Percentiles rank a stretch among this genome's conserved stretches.
phyloP scores from a whole-genome alignment of 2,888 invertebrate species.

The Sericinus montela region DNA sequence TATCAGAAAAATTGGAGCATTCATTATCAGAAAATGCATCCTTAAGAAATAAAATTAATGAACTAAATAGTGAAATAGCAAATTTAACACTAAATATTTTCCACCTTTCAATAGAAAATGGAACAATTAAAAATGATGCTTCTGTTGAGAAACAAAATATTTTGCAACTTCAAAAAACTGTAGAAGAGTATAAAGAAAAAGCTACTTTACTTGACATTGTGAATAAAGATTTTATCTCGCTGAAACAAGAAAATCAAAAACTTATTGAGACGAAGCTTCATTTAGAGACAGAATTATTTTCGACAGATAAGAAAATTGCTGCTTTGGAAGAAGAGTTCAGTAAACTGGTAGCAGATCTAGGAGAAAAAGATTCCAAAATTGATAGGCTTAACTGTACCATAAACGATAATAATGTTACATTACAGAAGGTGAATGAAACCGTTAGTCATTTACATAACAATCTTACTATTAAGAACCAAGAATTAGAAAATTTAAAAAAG shows the following conservation, averaged over 20 bases:
- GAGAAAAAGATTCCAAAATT: slow-evolving; percentile 62
- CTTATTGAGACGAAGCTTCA: slow-evolving; percentile 39
- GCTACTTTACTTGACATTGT: slow-evolving; percentile 36
- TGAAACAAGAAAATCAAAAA: slow-evolving; percentile 46
- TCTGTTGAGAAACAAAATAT: slow-evolving; percentile 28
- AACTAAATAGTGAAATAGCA: slow-evolving; percentile 32
- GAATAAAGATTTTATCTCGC: slow-evolving; percentile 37
- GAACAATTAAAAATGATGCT: slow-evolving; percentile 32
- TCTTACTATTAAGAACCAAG: slow-evolving; percentile 44
- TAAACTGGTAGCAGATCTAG: slow-evolving; percentile 50
- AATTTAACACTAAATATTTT: slow-evolving; percentile 31
- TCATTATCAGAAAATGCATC: slow-evolving; percentile 37
- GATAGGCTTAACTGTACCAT: slow-evolving; percentile 32
- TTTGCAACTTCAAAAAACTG: slow-evolving; percentile 32
- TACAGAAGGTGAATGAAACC: slow-evolving; percentile 23
- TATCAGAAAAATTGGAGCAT: slow-evolving; percentile 31
- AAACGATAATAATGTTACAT: slow-evolving; percentile 36
- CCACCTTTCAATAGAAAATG: slow-evolving; percentile 35
- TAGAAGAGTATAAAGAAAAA: slow-evolving; percentile 41
- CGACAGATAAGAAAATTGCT: slow-evolving; percentile 49
- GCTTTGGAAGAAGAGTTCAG: slow-evolving; percentile 63
- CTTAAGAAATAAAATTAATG: slow-evolving; percentile 32
- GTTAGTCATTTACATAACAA: slow-evolving; percentile 32
- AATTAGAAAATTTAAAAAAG: slow-evolving; percentile 46
- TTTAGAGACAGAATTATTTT: slow-evolving; percentile 47